Evolutionary conservation across 2,797 vertebrate species (phyloP), one percentile per base, ranked within the genome.

Genomic region (Bufotes viridis): DNA sequence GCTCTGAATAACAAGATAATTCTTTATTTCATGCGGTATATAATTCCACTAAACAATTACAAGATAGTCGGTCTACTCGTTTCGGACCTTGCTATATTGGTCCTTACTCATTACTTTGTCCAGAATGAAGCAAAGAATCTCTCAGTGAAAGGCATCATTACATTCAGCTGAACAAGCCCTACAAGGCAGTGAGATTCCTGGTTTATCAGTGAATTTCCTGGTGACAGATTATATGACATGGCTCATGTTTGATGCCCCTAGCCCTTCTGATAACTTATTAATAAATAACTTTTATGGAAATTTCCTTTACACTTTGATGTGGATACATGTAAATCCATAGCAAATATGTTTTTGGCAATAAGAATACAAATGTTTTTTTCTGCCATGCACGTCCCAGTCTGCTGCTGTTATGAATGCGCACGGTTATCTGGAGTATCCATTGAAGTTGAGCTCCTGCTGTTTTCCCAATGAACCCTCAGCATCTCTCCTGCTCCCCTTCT

Each of bases 391-490:
- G 15, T 58, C 69, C 42, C 60, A 26, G 65, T 88, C 72, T 70
- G 85, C 42, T 81, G 83, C 70, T 29, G 72, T 49, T 88, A 70
- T 57, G 81, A 60, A 53, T 83, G 81, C 7, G 26, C 61, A 17
- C 20, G 14, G 69, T 65, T 85, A 63, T 84, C 76, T 74, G 82
- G 78, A 76, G 85, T 76, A 81, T 57, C 60, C 79, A 78, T 82
- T 89, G 84, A 89, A 78, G 88, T 86, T 84, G 26, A 65, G 57
- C 60, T 20, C 84, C 79, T 86, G 84, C 69, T 89, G 88, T n/a
- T 76, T 85, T 76, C 22, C 63, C 84, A 86, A 26, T 89, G 84
- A 86, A 78, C 84, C 60, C 69, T 58, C 49, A 60, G 84, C 49
- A 58, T 65, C 70, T 60, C 34, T 49, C 70, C 29, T 20, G n/a